Conservation (phyloP, 2,797 vertebrate genomes). For the Eupleurogrammus muticus region DNA sequence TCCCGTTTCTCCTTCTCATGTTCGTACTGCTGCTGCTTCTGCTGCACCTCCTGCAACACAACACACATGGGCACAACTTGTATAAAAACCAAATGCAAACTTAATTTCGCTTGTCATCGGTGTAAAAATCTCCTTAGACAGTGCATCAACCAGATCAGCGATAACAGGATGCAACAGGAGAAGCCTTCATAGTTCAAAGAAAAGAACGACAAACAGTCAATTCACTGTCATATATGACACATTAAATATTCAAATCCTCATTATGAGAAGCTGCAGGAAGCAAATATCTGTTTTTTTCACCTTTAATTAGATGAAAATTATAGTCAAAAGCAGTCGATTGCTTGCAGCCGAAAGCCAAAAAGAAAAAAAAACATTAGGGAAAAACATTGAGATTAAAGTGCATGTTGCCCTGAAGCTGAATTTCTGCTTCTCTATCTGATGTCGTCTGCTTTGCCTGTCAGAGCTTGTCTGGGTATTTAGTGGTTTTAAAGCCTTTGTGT, state of each 20-base stretch:
- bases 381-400: too few species aligned
- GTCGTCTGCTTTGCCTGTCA: neutral
- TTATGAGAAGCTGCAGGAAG: too few species aligned
- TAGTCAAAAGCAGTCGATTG: too few species aligned
- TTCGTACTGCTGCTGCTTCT: constrained; percentile 77
- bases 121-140: neutral
- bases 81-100: neutral
- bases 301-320: too few species aligned
- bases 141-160: neutral
- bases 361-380: too few species aligned
- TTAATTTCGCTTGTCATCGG: neutral
- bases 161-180: neutral
- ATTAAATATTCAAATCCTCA: too few species aligned
- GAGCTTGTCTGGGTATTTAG: constrained; percentile 2
- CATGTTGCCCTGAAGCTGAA: too few species aligned
- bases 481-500: neutral
- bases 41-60: constrained; percentile 84
- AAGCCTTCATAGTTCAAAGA: too few species aligned
- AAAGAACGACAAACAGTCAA: too few species aligned
- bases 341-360: too few species aligned
- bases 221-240: too few species aligned
- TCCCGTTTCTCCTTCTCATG: constrained; percentile 79
- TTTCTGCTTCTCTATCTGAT: constrained; percentile 1
- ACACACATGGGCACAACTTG: constrained; percentile 21
- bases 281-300: too few species aligned